Conservation (phyloP, 37 sponge, comb jelly and placozoan species). For the Amphimedon queenslandica region DNA sequence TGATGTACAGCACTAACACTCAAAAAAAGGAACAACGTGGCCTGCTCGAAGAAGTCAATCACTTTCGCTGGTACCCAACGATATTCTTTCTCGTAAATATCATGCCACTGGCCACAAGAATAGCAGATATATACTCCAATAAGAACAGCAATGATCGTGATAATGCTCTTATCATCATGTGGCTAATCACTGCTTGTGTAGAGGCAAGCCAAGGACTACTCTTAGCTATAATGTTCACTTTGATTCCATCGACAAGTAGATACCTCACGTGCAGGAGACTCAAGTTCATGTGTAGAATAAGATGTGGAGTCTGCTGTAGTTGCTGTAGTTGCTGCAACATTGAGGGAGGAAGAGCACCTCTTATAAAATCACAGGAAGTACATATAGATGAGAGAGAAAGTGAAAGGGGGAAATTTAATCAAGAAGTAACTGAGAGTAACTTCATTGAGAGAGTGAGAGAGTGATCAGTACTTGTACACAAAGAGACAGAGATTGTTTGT, state of each 20-base stretch:
- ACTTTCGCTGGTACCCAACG: slow-evolving; percentile 44
- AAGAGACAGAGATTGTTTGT: no score
- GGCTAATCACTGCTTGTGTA: slow-evolving; percentile 45
- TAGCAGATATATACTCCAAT: not conserved
- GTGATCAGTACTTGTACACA: no score
- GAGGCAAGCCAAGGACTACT: slow-evolving; percentile 38
- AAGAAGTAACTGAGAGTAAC: no score
- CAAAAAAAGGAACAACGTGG: not conserved
- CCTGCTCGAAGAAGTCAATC: slow-evolving; percentile 28
- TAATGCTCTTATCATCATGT: slow-evolving; percentile 23
- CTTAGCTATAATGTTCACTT: slow-evolving; percentile 34
- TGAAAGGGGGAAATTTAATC: no score
- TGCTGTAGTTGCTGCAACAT: no score
- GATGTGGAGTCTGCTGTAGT: not conserved
- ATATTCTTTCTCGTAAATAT: slow-evolving; percentile 46
- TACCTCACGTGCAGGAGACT: slow-evolving; percentile 7
- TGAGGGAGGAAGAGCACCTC: no score
- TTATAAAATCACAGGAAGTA: no score
- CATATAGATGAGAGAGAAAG: no score
- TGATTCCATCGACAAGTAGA: slow-evolving; percentile 33
- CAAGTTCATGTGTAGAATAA: not conserved
- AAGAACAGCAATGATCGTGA: not conserved
- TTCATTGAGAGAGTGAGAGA: no score
- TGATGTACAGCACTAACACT: not conserved
- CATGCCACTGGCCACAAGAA: slow-evolving; percentile 42